Percentiles rank a stretch among this genome's conserved stretches.
These are phyloP conservation scores for Coendou prehensilis DNA, from an alignment of 2,797 vertebrate genomes.

Conservation along the genomic window DNA sequence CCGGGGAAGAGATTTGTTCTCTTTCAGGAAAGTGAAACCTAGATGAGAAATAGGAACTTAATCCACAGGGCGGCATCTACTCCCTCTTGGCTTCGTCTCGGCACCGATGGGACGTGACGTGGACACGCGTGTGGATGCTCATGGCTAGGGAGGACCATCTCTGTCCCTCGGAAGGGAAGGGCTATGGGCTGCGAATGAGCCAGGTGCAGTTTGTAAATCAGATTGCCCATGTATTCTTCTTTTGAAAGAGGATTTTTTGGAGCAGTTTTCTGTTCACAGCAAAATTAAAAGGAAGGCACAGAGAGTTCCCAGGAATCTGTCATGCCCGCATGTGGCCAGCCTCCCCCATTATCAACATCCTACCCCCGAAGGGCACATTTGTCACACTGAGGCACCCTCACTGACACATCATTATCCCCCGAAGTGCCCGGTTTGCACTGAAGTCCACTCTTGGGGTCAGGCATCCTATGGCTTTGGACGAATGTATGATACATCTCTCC, in stretches of 20 bases:
- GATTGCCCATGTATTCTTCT: not conserved
- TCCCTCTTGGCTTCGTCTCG: not conserved
- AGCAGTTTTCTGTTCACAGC: not conserved
- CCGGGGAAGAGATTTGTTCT: not conserved
- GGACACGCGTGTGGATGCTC: not conserved
- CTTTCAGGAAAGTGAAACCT: slow-evolving; percentile 67
- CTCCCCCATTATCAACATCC: not conserved
- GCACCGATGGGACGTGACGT: not conserved
- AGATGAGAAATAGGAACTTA: slow-evolving; percentile 57
- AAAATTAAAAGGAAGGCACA: not conserved
- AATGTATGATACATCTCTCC: not conserved
- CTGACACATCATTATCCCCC: not conserved
- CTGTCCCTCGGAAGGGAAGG: not conserved
- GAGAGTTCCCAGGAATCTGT: not conserved
- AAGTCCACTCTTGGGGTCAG: not conserved
- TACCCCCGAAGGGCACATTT: not conserved
- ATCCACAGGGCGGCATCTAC: not conserved
- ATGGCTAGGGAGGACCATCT: not conserved
- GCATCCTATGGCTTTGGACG: not conserved
- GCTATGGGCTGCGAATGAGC: not conserved
- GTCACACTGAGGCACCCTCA: not conserved
- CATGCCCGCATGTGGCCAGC: not conserved
- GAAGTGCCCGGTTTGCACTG: not conserved
- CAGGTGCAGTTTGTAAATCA: not conserved
- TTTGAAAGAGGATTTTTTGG: not conserved